These are phyloP conservation scores for Zosterops pallidus DNA, from an alignment of 2,113 vertebrate species.

Conservation along the genomic window DNA sequence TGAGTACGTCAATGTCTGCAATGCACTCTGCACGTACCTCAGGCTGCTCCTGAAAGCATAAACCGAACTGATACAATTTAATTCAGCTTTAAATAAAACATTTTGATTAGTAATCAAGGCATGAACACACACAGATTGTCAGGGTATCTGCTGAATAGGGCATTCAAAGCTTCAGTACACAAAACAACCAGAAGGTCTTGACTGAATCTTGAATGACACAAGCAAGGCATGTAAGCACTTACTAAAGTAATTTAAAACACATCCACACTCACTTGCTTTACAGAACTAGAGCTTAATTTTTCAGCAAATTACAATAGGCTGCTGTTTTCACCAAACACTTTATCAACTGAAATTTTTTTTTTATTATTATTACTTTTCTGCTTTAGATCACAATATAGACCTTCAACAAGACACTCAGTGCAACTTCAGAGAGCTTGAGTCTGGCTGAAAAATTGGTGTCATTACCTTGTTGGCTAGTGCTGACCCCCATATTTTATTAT, in stretches of 20 bases:
- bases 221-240: not conserved
- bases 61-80: not conserved
- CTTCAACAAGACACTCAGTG: not conserved
- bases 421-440: not conserved
- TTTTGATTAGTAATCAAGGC: not conserved
- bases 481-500: not conserved
- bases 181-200: not conserved
- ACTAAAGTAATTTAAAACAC: not conserved
- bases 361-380: not conserved
- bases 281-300: not conserved
- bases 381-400: not conserved
- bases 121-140: not conserved
- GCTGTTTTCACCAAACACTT: not conserved
- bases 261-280: not conserved
- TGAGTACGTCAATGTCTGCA: not conserved
- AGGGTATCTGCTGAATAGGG: not conserved
- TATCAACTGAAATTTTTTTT: not conserved
- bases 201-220: not conserved
- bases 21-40: not conserved
- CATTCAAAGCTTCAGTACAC: not conserved
- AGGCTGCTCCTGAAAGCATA: not conserved
- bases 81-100: not conserved
- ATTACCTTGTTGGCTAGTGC: not conserved
- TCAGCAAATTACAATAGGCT: not conserved
- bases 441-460: not conserved